phyloP scores from a whole-genome alignment of 2,113 vertebrate species.

The Bujurquina vittata region DNA sequence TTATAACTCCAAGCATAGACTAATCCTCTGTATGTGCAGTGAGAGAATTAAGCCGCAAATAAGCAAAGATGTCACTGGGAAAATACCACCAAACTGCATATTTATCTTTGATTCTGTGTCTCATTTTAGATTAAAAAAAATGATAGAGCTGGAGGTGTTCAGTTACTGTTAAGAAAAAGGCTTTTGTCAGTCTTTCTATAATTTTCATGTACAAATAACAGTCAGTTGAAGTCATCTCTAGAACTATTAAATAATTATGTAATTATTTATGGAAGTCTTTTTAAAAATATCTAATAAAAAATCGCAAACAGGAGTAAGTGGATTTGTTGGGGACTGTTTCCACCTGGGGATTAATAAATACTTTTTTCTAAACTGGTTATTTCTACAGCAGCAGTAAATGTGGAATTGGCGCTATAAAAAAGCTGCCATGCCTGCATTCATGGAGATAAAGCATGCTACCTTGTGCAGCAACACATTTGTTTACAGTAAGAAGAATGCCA shows the following conservation, averaged over 20 bases:
- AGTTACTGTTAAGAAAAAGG: background rate
- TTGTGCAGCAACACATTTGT: background rate
- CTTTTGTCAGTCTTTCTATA: background rate
- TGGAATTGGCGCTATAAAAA: background rate
- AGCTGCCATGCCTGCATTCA: background rate
- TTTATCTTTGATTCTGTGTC: background rate
- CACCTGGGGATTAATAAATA: background rate
- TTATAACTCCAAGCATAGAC: conserved; percentile 3
- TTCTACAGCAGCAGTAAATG: background rate
- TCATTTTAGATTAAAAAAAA: background rate
- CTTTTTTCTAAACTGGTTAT: background rate
- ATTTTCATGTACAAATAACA: too few relatives aligned
- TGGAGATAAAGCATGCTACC: background rate
- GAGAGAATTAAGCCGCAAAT: background rate
- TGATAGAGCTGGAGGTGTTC: background rate
- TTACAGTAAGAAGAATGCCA: background rate
- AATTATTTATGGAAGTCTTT: background rate
- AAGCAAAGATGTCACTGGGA: background rate
- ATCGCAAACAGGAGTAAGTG: background rate
- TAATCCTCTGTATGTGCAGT: conserved; percentile 4
- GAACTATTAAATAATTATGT: background rate
- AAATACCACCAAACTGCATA: background rate
- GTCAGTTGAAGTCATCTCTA: too few relatives aligned
- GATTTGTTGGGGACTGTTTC: background rate
- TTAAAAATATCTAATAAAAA: background rate